Evolutionary conservation across 2,797 vertebrate genomes (phyloP).

Genomic region (Tamandua tetradactyla): DNA sequence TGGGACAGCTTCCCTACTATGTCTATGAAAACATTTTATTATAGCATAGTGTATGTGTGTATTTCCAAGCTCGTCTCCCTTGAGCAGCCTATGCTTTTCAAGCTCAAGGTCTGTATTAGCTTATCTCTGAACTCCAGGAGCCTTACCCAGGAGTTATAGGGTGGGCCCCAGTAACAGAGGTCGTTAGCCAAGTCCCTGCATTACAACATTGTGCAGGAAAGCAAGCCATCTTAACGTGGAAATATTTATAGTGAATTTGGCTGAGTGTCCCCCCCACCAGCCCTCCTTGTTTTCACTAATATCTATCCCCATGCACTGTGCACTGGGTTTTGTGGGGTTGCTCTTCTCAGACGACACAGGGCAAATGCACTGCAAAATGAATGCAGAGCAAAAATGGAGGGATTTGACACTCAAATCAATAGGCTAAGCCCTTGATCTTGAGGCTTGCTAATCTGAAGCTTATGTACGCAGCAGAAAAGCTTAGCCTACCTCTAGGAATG

Average conservation of each 20-base stretch:
- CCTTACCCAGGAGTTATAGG: neutral
- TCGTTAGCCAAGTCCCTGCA: neutral
- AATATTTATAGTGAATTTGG: neutral
- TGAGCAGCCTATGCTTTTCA: slow-evolving; percentile 2
- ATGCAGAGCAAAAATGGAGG: neutral
- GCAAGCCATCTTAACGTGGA: neutral
- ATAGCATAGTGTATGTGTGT: neutral
- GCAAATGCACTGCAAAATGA: neutral
- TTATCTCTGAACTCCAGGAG: slow-evolving; percentile 20
- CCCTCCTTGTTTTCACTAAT: neutral
- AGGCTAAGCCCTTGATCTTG: too few relatives aligned
- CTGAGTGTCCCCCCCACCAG: neutral
- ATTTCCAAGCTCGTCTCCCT: neutral
- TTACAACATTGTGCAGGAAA: neutral
- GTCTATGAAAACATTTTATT: neutral
- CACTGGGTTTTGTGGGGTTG: neutral
- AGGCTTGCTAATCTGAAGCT: too few relatives aligned
- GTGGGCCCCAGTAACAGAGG: neutral
- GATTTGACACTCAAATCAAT: too few relatives aligned
- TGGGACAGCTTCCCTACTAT: neutral
- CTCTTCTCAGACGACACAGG: neutral
- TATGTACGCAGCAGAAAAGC: too few relatives aligned
- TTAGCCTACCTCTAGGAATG: too few relatives aligned
- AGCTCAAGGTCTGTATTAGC: neutral
- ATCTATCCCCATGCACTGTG: accelerated